Evolutionary conservation across 2,797 vertebrate genomes (phyloP).

Genomic region (Phoeniculus purpureus): DNA sequence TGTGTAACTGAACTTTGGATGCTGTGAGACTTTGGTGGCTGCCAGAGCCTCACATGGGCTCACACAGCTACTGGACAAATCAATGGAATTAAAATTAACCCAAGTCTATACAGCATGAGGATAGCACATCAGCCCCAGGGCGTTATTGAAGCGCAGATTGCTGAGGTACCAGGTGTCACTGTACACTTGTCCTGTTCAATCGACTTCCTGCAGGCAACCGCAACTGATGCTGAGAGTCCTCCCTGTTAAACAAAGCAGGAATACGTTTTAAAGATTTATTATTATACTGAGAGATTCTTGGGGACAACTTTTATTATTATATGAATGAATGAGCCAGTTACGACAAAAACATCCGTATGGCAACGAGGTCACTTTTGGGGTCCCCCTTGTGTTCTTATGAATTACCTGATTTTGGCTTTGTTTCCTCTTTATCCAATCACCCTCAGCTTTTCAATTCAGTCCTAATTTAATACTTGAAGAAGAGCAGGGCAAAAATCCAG

Average conservation of each 20-base stretch:
- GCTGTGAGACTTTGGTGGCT: not conserved
- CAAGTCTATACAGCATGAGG: not conserved
- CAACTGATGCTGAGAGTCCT: not conserved
- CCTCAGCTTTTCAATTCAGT: not conserved
- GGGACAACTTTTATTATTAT: not conserved
- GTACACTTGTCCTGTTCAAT: not conserved
- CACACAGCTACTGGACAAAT: not conserved
- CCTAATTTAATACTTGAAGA: not conserved
- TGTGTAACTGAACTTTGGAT: not conserved
- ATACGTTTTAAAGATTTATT: not conserved
- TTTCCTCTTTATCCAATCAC: not conserved
- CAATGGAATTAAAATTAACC: not conserved
- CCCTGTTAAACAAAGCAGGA: not conserved
- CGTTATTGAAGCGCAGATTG: not conserved
- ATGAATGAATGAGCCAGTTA: not conserved
- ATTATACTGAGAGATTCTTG: not conserved
- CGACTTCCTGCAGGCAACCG: not conserved
- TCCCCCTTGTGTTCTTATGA: not conserved
- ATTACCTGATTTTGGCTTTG: not conserved
- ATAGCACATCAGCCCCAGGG: not conserved
- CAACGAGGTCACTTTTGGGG: not conserved
- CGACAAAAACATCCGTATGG: not conserved
- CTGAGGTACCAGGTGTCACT: not conserved
- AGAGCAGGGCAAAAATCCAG: not conserved
- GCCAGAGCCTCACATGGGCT: not conserved